Evolutionary conservation across 2,888 invertebrate species (phyloP).

Genomic region (Torymus aiolomorphi): DNA sequence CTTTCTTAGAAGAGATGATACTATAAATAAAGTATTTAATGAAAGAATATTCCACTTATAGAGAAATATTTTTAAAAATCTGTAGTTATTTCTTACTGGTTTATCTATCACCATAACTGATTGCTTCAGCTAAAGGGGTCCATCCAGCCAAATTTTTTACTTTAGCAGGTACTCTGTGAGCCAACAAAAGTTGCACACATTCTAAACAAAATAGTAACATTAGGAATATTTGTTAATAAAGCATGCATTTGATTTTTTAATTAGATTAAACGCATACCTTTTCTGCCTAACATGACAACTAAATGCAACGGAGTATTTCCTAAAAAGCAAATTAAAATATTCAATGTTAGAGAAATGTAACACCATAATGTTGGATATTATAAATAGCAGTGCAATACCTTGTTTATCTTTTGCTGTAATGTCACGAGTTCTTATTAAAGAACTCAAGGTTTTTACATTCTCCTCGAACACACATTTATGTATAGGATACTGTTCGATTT

Average conservation of each 20-base stretch:
- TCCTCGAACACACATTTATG: slow-evolving; percentile 94
- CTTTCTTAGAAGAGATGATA: slow-evolving; percentile 90
- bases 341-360: not conserved
- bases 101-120: slow-evolving; percentile 97
- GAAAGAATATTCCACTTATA: slow-evolving; percentile 28
- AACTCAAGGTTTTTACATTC: slow-evolving; percentile 87
- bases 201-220: slow-evolving; percentile 77
- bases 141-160: slow-evolving; percentile 96
- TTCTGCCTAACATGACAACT: slow-evolving; percentile 96
- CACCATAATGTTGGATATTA: too few relatives aligned
- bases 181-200: slow-evolving; percentile 92
- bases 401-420: slow-evolving; percentile 87
- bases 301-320: slow-evolving; percentile 97
- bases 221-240: slow-evolving; percentile 35
- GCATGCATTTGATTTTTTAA: not conserved
- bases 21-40: slow-evolving; percentile 75
- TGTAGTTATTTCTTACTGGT: slow-evolving; percentile 80
- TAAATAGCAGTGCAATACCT: slow-evolving; percentile 62
- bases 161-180: slow-evolving; percentile 96
- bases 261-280: slow-evolving; percentile 78
- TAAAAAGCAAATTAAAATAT: slow-evolving; percentile 73
- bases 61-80: not conserved
- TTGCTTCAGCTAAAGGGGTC: slow-evolving; percentile 98
- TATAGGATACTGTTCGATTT: slow-evolving; percentile 78
- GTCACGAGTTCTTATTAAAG: slow-evolving; percentile 85